Evolutionary conservation across 2,888 invertebrate species (phyloP), one percentile per base, ranked within the genome.

Genomic region (Hipparchia sbordonii): DNA sequence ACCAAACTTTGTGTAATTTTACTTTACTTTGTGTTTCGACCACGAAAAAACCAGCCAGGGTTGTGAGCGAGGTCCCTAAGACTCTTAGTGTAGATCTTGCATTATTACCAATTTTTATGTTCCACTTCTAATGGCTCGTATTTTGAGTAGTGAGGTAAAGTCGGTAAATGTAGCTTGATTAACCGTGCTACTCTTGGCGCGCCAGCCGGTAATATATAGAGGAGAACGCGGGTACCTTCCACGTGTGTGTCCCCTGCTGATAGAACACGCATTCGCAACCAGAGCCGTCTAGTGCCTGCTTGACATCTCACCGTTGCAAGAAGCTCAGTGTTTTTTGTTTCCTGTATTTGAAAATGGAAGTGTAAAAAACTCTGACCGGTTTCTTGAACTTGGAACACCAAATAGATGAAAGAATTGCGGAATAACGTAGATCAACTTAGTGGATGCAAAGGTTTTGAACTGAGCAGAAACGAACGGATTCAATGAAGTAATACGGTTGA

Each of bases 241-340:
- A 68, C 67, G 66, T 61, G 69, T 45, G 52, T 62, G 0, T 61
- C 75, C 6, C 75, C 73, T 97, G 96, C 70, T 97, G 54, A 59
- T n/a, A 63, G 23, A 6, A 71, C 72, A n/a, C 80, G 95, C 78
- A 99, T 95, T 87, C 97, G 96, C 77, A 99, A 94, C 93, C 98
- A 98, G 74, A 99, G 92, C 63, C 98, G 95, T 77, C 97, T 98
- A 0, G 98, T 98, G 80, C 98, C 98, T 59, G 98, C 96, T 93
- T 99, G 98, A 86, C 99, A 99, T 75, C 98, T 95, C 84, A 98
- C 98, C 1, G 98, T 98, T 9, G 97, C 98, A 76, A 98, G 80
- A 45, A 91, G 81, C 75, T 92, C 91, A 13, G 82, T 67, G 62
- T 77, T 78, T 5, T 77, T 72, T 54, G 59, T 77, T 61, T 82